Evolutionary conservation across 2,797 vertebrate genomes (phyloP), one percentile per base, ranked within the genome.

Genomic region (Australoheros facetus): DNA sequence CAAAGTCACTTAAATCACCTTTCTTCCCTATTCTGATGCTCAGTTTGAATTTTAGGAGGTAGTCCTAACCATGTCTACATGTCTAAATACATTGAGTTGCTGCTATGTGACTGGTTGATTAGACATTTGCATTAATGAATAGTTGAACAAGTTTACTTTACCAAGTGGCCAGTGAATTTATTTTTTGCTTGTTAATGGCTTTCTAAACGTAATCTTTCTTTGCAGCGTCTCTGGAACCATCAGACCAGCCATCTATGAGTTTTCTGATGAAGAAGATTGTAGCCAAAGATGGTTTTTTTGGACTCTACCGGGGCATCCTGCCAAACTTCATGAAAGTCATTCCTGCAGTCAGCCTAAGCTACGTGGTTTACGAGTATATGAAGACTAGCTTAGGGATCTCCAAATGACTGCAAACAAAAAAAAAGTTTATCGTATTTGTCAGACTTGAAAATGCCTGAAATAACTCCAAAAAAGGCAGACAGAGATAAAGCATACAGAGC

Each of bases 311-410:
- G 45, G 98, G 98, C 77, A 98, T 99, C 89, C 91, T 98, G 66
- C 98, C 98, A 60, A 99, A 99, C 92, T 99, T 99, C 92, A 97
- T 99, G 97, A 99, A 99, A 88, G 98, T 99, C 75, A 97, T 99
- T 75, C 98, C 98, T 23, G 98, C 98, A n/a, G 98, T 99, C 80
- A 99, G 98, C 94, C 98, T 99, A 91, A 99, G 98, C 91, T 99
- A 99, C 7, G 98, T 98, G 81, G 98, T 99, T 51, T 99, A 99
- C 23, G 98, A 99, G 92, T 97, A 99, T 90, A 98, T 98, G 97
- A 99, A 97, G 87, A 95, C 95, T 16, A 96, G 96, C 28, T 93
- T 99, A 85, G 97, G 97, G 59, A 96, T 99, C 78, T 95, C 94
- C 4, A 92, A 96, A 84, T 95, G 86, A 95, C 42, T 45, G 16